phyloP scores from a whole-genome alignment of 1,140 invertebrate genomes.

The Lordiphosa clarofinis region DNA sequence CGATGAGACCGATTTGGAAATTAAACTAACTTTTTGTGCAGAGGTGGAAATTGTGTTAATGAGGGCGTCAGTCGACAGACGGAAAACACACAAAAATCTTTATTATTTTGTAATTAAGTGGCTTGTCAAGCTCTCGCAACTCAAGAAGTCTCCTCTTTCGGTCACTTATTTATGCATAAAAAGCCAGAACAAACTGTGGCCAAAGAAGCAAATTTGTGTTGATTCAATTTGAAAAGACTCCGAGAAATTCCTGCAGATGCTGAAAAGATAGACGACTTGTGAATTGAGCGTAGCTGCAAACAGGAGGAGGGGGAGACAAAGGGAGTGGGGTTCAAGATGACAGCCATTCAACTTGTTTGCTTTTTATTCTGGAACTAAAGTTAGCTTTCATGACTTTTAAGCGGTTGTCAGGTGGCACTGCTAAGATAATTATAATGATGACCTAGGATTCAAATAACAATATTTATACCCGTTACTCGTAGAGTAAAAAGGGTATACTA shows the following conservation, averaged over 20 bases:
- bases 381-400: conserved; percentile 10
- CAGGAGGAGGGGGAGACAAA: not conserved
- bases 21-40: conserved; percentile 51
- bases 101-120: conserved; percentile 77
- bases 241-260: conserved; percentile 1
- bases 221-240: conserved; percentile 10
- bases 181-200: conserved; percentile 1
- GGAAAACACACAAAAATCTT: conserved; percentile 54
- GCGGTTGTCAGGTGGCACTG: conserved; percentile 9
- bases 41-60: conserved; percentile 62
- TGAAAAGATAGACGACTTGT: conserved; percentile 13
- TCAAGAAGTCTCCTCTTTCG: conserved; percentile 8
- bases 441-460: not conserved
- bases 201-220: conserved; percentile 11
- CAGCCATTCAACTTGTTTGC: conserved; percentile 8
- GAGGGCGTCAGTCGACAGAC: conserved; percentile 39
- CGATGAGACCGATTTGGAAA: conserved; percentile 45
- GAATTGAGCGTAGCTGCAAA: not conserved
- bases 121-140: conserved; percentile 36
- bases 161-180: conserved; percentile 8
- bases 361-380: conserved; percentile 5
- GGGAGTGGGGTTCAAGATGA: not conserved
- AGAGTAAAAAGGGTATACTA: no score
- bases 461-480: no score
- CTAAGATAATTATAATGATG: conserved; percentile 9